Base-by-base conservation (phyloP, 2,888 invertebrate genomes). In the Polyploca ridens region DNA sequence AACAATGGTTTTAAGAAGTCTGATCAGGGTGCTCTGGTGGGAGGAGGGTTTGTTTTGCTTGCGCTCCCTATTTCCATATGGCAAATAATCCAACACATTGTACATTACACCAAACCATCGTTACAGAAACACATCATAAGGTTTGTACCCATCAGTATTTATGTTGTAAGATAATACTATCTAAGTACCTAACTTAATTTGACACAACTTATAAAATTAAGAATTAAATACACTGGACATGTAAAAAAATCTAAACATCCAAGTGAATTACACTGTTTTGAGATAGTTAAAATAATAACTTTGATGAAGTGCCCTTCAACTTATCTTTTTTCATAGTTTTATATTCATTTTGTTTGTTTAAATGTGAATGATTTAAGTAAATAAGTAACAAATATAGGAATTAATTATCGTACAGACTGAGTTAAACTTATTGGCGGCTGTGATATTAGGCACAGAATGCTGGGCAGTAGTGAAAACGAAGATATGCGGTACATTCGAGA, bases 61-160 rank as follows among this genome's bases (percentile, higher is more conserved):
- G 97, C 99, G 0, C 94, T 99, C 62, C 99, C 99, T 0, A 97
- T 99, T 70, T 98, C 99, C 59, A 95, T 99, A 78, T 99, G 98
- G 97, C 98, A 98, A 90, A 99, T 99, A 79, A 96, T 97, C 60
- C 98, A 98, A 87, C 99, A 99, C 91, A 96, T 99, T 84, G 96
- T 98, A 65, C 97, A 99, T 88, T 99, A 98, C 83, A 98, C 97
- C 0, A 97, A 98, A 83, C 99, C 99, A 16, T 96, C 96, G 75
- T 93, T 99, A 74, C 99, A 99, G 83, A 98, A 98, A 90, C 98
- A 98, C 90, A 98, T 99, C 69, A 98, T 99, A 75, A 96, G 99
- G 96, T 97, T 89, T 79, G 79, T 71, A 64, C 62, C 58, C 13
- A 41, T 13, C 41, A 41, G 41, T 41, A 13, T 41, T 13, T 41